Evolutionary conservation across 2,888 invertebrate genomes (phyloP).

Genomic region (Marronus borbonicus): DNA sequence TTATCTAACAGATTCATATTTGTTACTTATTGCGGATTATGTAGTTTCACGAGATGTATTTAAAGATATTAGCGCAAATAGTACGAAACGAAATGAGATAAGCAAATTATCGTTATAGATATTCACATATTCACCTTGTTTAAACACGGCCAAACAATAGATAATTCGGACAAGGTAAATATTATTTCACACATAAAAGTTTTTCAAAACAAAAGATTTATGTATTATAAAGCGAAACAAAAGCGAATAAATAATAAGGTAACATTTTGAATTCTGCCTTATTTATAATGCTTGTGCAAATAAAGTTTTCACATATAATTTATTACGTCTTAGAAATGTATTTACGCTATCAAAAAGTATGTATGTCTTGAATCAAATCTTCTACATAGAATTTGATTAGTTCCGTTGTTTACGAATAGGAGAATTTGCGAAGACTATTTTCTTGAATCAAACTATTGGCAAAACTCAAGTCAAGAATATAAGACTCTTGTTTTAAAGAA

Average conservation of each 20-base stretch:
- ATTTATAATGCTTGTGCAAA: conserved; percentile 5
- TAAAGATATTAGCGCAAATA: neutral
- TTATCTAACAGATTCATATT: no score
- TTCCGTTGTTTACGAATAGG: no score
- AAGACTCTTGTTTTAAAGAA: no score
- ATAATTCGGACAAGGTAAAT: conserved; percentile 24
- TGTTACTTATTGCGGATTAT: no score
- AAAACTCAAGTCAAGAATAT: no score
- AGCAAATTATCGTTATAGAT: neutral
- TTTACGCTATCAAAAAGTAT: no score
- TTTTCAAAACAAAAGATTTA: conserved; percentile 38
- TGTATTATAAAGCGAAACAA: conserved; percentile 28
- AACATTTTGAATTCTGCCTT: conserved; percentile 19
- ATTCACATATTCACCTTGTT: neutral
- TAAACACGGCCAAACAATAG: conserved; percentile 1
- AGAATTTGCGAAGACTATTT: no score
- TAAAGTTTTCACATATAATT: neutral
- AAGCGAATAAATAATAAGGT: conserved; percentile 6
- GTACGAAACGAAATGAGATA: conserved; percentile 14
- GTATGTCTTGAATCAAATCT: no score
- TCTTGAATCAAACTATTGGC: no score
- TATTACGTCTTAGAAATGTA: neutral
- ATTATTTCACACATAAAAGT: conserved; percentile 23
- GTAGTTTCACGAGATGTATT: neutral
- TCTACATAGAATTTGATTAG: no score